These are phyloP conservation scores for Drosophila robusta DNA, from an alignment of 2,888 invertebrate genomes.

Conservation along the genomic window DNA sequence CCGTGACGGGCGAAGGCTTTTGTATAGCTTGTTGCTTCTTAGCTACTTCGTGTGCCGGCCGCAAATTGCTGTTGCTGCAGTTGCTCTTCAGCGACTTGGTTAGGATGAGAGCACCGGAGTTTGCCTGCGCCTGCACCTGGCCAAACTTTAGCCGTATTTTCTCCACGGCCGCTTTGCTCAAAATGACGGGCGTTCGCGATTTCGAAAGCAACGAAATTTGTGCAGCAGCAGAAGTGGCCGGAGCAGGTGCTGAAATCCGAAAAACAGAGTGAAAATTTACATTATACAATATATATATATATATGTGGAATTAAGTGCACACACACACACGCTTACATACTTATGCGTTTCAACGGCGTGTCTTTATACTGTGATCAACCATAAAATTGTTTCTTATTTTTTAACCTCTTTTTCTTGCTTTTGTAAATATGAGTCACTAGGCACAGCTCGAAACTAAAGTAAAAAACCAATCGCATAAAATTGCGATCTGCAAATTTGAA, in stretches of 20 bases:
- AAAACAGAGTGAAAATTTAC: not conserved
- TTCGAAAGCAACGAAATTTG: constrained; percentile 54
- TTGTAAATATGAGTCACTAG: constrained; percentile 19
- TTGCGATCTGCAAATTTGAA: constrained; percentile 10
- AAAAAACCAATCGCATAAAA: not conserved
- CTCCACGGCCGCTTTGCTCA: constrained; percentile 68
- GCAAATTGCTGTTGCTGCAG: not conserved
- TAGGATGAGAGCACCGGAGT: constrained; percentile 37
- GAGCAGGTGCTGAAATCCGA: constrained; percentile 9
- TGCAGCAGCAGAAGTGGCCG: constrained; percentile 14
- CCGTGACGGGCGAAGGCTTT: not conserved
- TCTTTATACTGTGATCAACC: constrained; percentile 24
- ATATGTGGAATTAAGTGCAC: not conserved
- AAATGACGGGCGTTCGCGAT: constrained; percentile 56
- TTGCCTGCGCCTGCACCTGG: constrained; percentile 56
- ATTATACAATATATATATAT: not conserved
- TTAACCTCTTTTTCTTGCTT: not conserved
- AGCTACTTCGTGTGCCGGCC: constrained; percentile 4
- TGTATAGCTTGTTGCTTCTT: not conserved
- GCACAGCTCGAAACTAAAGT: not conserved
- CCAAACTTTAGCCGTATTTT: constrained; percentile 61
- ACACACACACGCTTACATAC: not conserved
- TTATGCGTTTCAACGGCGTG: not conserved
- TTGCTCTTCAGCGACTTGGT: constrained; percentile 30
- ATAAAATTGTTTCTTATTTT: constrained; percentile 1